Evolutionary conservation across 2,797 vertebrate genomes (phyloP).

Genomic region (Chrosomus eos): DNA sequence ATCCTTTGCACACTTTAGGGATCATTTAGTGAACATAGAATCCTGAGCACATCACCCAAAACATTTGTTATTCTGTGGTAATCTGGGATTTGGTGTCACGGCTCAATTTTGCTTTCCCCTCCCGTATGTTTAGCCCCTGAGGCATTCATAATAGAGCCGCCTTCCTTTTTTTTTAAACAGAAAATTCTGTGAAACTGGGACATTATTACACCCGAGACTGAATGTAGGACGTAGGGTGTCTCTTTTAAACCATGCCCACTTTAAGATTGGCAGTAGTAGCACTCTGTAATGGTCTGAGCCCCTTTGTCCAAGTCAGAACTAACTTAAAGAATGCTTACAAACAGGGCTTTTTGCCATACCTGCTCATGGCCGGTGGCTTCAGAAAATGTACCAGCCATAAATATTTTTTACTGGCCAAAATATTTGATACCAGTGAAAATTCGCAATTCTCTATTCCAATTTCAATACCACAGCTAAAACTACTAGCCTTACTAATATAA

Average conservation of each 20-base stretch:
- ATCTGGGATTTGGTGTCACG: slow-evolving; percentile 56
- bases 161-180: slow-evolving; percentile 8
- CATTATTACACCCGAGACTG: slow-evolving; percentile 53
- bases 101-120: slow-evolving; percentile 49
- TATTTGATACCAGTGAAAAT: background rate
- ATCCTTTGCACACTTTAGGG: slow-evolving; percentile 32
- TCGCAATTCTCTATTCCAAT: background rate
- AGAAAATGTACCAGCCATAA: background rate
- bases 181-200: slow-evolving; percentile 55
- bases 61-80: slow-evolving; percentile 47
- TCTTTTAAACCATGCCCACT: slow-evolving; percentile 46
- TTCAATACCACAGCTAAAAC: background rate
- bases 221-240: slow-evolving; percentile 58
- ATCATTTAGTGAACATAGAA: slow-evolving; percentile 34
- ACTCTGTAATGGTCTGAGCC: background rate
- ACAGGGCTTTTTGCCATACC: background rate
- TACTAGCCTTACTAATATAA: background rate
- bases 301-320: slow-evolving; percentile 6
- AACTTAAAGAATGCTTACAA: background rate
- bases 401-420: no score
- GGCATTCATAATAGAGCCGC: slow-evolving; percentile 47
- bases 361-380: background rate
- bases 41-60: slow-evolving; percentile 22
- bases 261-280: slow-evolving; percentile 31
- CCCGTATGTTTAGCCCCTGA: slow-evolving; percentile 40